Percentiles rank a stretch among this genome's conserved stretches.
Evolutionary conservation across 2,888 invertebrate species (phyloP).

Genomic region (Hirudinaria manillensis): DNA sequence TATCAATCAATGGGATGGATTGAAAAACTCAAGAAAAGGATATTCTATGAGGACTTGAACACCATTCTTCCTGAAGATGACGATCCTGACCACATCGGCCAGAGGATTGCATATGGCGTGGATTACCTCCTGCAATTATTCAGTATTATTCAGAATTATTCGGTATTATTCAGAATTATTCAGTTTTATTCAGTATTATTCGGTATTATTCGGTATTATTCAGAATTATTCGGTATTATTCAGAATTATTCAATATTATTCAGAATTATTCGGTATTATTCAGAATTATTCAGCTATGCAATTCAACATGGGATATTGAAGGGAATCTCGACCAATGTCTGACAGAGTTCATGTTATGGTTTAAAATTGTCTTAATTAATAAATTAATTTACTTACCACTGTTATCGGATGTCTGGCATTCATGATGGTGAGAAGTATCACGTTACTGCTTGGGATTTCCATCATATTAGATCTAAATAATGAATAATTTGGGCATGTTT

Average conservation of each 20-base stretch:
- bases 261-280: neutral
- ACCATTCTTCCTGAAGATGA: slow-evolving; percentile 96
- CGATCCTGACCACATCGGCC: slow-evolving; percentile 85
- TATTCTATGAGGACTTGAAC: slow-evolving; percentile 98
- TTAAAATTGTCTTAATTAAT: neutral
- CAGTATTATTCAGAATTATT: neutral
- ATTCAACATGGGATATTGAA: neutral
- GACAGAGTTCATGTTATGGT: neutral
- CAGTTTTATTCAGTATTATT: no score
- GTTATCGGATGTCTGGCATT: slow-evolving; percentile 98
- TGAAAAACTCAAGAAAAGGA: slow-evolving; percentile 63
- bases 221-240: no score
- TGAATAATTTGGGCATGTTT: neutral
- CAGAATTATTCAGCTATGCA: neutral
- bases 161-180: no score
- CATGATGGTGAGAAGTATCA: slow-evolving; percentile 90
- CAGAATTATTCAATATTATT: no score
- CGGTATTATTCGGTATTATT: no score
- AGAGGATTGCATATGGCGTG: slow-evolving; percentile 91
- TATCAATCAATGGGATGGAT: no score
- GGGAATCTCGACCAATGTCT: no score
- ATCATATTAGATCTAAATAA: neutral
- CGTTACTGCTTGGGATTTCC: slow-evolving; percentile 66
- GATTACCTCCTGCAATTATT: slow-evolving; percentile 75
- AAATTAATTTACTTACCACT: slow-evolving; percentile 79